Evolutionary conservation across 1,140 invertebrate species (phyloP).

Genomic region (Cotesia vestalis): DNA sequence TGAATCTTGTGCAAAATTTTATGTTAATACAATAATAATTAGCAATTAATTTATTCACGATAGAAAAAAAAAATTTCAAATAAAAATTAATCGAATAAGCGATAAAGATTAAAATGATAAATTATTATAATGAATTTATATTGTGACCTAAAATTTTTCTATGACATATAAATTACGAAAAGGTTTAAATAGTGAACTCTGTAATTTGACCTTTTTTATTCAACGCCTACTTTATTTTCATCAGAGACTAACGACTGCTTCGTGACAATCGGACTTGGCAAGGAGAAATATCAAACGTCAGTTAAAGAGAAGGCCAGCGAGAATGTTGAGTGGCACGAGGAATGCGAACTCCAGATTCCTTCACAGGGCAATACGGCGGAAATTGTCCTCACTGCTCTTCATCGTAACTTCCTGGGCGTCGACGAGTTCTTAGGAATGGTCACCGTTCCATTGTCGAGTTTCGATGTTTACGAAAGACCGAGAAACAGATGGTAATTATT

Average conservation of each 20-base stretch:
- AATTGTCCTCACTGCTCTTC: conserved; percentile 83
- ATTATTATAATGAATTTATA: background rate
- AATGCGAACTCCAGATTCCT: conserved; percentile 93
- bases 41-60: too few relatives aligned
- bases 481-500: conserved; percentile 77
- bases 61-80: too few relatives aligned
- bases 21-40: too few relatives aligned
- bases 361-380: conserved; percentile 87
- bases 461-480: conserved; percentile 90
- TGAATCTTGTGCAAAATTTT: too few relatives aligned
- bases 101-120: too few relatives aligned
- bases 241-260: conserved; percentile 90
- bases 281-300: conserved; percentile 96
- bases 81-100: too few relatives aligned
- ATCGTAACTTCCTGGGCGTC: conserved; percentile 88
- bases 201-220: conserved; percentile 16
- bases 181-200: background rate
- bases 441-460: conserved; percentile 82
- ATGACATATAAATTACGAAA: background rate
- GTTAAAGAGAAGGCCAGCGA: conserved; percentile 87
- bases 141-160: background rate
- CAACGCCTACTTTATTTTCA: conserved; percentile 17
- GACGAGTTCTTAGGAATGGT: conserved; percentile 93
- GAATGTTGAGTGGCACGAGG: conserved; percentile 92
- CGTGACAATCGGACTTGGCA: conserved; percentile 92